Base-by-base conservation (phyloP, 2,888 invertebrate species). In the Kuschelorhynchus macadamiae region DNA sequence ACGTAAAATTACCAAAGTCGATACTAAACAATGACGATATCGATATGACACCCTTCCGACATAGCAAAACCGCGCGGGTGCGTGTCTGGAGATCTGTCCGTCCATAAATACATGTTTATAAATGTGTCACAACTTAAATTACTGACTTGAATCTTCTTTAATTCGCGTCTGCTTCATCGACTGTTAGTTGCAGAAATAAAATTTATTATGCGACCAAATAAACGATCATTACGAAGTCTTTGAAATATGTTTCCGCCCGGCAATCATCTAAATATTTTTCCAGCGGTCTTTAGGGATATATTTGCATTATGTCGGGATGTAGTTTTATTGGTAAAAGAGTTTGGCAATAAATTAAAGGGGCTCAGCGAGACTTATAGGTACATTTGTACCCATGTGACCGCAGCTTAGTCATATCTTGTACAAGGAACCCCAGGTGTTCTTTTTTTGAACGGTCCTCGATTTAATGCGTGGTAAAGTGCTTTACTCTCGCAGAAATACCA, bases 101-200 rank as follows among this genome's bases (percentile, higher is more conserved):
- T 55, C 53, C 53, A 41, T 55, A 55, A 55, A 55, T 55, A 55
- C 20, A 39, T 55, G 53, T 55, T 55, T 55, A 41, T 41, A 41
- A 55, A 55, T 55, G 41, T 41, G 53, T 55, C 39, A 41, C 41
- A 55, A 55, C 41, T 41, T 25, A 55, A 55, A 55, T 55, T 36
- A 21, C 53, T 16, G 53, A 14, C 53, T 55, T 11, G 41, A 41
- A 55, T 41, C 41, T 21, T 55, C 25, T 41, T 41, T 55, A 55
- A 52, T 55, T 39, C 25, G 16, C 16, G 53, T 9, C 53, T 25
- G 41, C 53, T 41, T 41, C 16, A 39, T 12, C 20, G 52, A 39
- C 36, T 36, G 18, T 52, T 32, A 12, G 39, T 14, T 52, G 39
- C 52, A 20, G 12, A 16, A 12, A 21, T 36, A 8, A n/a, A 36